Percentiles rank a stretch among this genome's conserved stretches.
These are phyloP conservation scores for Neotoma lepida DNA, from an alignment of 2,113 vertebrate species.

Conservation along the genomic window DNA sequence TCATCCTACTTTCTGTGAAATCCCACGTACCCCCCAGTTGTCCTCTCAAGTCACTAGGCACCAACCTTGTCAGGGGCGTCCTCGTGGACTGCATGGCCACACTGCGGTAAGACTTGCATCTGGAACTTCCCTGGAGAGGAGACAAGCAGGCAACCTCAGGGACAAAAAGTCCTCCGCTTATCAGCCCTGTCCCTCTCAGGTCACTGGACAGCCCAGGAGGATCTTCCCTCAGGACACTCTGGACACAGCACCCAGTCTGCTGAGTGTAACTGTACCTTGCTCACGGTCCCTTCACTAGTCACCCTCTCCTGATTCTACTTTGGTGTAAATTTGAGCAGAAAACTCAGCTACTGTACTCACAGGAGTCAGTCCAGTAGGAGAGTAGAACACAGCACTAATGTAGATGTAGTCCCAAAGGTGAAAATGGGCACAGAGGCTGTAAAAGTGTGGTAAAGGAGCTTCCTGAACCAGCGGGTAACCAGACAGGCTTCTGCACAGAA, in stretches of 20 bases:
- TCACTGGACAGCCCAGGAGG: not conserved
- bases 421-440: not conserved
- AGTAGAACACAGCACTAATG: slow-evolving; percentile 46
- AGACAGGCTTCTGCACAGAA: not conserved
- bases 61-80: slow-evolving; percentile 97
- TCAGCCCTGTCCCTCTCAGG: not conserved
- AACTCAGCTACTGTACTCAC: not conserved
- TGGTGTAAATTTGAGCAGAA: slow-evolving; percentile 5
- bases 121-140: slow-evolving; percentile 94
- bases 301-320: not conserved
- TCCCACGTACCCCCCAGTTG: not conserved
- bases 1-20: not conserved
- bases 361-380: not conserved
- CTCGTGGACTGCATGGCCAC: slow-evolving; percentile 98
- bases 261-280: not conserved
- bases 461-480: not conserved
- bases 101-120: slow-evolving; percentile 99
- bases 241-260: not conserved
- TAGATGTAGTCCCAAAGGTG: not conserved
- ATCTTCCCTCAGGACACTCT: not conserved
- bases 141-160: slow-evolving; percentile 27
- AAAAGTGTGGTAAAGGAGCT: not conserved
- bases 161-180: not conserved
- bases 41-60: slow-evolving; percentile 1
- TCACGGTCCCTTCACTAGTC: not conserved